Conservation (phyloP, 1,140 invertebrate genomes). For the Helicoverpa zea region DNA sequence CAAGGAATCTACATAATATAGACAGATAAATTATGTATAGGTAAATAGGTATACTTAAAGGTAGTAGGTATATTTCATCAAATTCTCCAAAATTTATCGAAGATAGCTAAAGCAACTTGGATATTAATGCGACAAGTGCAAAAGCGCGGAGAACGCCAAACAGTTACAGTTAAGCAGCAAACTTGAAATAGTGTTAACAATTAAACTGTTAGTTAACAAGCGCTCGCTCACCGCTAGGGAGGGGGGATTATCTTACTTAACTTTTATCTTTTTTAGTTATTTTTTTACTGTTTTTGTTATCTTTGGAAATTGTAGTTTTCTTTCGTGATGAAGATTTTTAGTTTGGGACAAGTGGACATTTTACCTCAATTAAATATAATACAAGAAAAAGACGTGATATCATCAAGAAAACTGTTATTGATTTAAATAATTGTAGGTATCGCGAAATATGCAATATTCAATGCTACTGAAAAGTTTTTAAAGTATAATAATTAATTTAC, state of each 20-base stretch:
- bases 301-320: background rate
- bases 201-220: conserved; percentile 39
- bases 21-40: too few species aligned
- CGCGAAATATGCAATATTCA: too few species aligned
- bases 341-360: background rate
- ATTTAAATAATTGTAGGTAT: too few species aligned
- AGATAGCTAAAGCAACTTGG: conserved; percentile 17
- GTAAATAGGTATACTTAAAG: background rate
- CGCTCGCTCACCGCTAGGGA: conserved; percentile 12
- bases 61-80: background rate
- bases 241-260: background rate
- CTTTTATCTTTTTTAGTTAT: background rate
- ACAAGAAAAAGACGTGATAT: background rate
- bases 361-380: background rate
- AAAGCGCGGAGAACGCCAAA: background rate
- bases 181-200: conserved; percentile 45
- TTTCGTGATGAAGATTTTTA: background rate
- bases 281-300: conserved; percentile 10
- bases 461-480: too few species aligned
- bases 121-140: conserved; percentile 21
- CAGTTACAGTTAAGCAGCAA: conserved; percentile 31
- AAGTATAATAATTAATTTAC: too few species aligned
- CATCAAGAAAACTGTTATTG: too few species aligned
- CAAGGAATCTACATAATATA: too few species aligned
- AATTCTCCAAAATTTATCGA: background rate